Conservation (phyloP, 2,797 vertebrate species). For the Pseudochirops cupreus region DNA sequence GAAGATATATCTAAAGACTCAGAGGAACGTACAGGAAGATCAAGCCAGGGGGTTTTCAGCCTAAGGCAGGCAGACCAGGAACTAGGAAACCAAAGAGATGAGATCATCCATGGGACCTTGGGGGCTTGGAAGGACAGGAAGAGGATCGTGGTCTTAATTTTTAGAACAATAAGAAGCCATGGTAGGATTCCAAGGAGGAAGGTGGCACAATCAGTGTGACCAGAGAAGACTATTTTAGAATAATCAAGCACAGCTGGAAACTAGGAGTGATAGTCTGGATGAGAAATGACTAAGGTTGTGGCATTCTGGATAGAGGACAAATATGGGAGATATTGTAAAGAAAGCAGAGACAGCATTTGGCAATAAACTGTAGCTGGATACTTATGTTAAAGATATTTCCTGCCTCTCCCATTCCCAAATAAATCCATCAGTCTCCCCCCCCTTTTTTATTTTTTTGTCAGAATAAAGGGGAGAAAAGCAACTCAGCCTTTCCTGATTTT, state of each 20-base stretch:
- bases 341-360: not conserved
- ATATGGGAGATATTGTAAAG: not conserved
- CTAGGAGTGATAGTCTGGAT: not conserved
- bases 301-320: not conserved
- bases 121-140: not conserved
- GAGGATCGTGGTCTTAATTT: not conserved
- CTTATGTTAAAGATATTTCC: not conserved
- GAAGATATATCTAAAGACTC: not conserved
- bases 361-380: not conserved
- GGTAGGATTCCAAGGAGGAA: not conserved
- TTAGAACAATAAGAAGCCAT: not conserved
- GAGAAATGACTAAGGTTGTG: not conserved
- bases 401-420: not conserved
- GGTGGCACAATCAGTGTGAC: not conserved
- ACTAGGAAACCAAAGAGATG: not conserved
- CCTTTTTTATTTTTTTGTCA: not conserved
- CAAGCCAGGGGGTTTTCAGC: not conserved
- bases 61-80: too few species aligned
- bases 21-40: not conserved
- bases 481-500: not conserved
- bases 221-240: not conserved
- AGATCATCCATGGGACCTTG: not conserved
- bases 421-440: accelerated
- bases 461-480: not conserved
- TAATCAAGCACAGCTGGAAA: not conserved